Conservation (phyloP, 2,113 vertebrate genomes). For the Callopanchax toddi region DNA sequence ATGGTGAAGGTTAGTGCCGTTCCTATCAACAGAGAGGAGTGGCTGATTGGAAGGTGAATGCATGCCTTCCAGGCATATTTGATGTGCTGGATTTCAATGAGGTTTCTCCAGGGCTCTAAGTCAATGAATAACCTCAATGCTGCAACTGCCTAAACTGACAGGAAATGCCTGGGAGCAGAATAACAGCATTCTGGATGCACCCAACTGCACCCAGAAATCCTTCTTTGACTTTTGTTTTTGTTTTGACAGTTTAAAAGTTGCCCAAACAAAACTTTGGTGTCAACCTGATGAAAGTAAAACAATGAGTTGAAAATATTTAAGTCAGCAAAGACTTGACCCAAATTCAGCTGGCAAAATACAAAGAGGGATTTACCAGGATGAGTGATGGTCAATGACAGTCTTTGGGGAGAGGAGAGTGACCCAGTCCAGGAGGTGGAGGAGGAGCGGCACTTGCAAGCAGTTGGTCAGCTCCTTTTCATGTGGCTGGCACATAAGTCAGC, state of each 20-base stretch:
- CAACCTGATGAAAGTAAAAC: slow-evolving; percentile 1
- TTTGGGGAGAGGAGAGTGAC: neutral
- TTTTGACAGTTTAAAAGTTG: slow-evolving; percentile 10
- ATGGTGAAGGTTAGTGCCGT: slow-evolving; percentile 19
- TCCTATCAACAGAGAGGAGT: slow-evolving; percentile 33
- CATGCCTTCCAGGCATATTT: slow-evolving; percentile 57
- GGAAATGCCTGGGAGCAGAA: slow-evolving; percentile 54
- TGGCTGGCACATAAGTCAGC: neutral
- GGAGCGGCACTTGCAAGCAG: neutral
- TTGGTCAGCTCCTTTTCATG: neutral
- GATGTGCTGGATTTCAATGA: slow-evolving; percentile 65
- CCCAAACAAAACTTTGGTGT: neutral
- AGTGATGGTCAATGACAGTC: neutral
- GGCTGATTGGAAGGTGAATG: slow-evolving; percentile 39
- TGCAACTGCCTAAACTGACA: slow-evolving; percentile 44
- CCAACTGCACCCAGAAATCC: slow-evolving; percentile 29
- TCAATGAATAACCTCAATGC: slow-evolving; percentile 41
- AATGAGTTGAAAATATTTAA: neutral
- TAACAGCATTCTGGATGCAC: slow-evolving; percentile 35
- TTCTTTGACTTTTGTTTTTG: slow-evolving; percentile 15
- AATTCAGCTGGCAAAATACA: neutral
- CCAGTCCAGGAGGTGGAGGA: neutral
- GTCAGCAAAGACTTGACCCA: neutral
- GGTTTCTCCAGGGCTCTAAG: slow-evolving; percentile 41
- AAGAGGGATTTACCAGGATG: neutral